Evolutionary conservation across 2,113 vertebrate genomes (phyloP).

Genomic region (Chloebia gouldiae): DNA sequence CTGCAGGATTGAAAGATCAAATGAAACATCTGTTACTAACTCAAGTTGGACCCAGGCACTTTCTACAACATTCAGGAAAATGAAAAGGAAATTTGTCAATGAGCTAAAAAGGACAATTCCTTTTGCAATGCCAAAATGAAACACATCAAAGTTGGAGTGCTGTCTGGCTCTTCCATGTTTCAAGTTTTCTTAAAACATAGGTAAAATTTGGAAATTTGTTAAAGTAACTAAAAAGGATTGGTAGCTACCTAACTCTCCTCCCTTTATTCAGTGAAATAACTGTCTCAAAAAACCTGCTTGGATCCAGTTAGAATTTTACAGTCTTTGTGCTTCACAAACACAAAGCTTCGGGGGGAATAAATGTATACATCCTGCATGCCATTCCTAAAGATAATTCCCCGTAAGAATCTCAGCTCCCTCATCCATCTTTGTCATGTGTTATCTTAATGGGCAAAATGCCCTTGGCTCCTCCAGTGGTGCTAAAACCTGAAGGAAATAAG

Average conservation of each 20-base stretch:
- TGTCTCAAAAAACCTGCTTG: background rate
- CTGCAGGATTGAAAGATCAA: background rate
- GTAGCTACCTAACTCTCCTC: background rate
- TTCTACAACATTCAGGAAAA: background rate
- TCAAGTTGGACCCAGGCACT: background rate
- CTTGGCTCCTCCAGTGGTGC: background rate
- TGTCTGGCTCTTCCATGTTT: background rate
- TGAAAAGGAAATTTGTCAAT: background rate
- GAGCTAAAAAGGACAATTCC: background rate
- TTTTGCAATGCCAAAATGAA: background rate
- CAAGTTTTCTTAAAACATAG: background rate
- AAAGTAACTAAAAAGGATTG: background rate
- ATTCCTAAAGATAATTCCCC: background rate
- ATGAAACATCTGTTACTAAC: background rate
- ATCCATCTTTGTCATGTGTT: slow-evolving; percentile 16
- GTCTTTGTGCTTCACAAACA: background rate
- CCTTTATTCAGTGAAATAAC: background rate
- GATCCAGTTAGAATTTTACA: background rate
- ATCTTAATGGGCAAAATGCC: background rate
- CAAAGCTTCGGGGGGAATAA: background rate
- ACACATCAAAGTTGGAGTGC: fast-evolving
- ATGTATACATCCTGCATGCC: background rate
- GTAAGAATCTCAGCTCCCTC: background rate
- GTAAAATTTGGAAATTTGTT: background rate
- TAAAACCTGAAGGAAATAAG: background rate